Percentiles rank a stretch among this genome's conserved stretches.
Evolutionary conservation across 2,888 invertebrate species (phyloP).

Genomic region (Pollenia labialis): DNA sequence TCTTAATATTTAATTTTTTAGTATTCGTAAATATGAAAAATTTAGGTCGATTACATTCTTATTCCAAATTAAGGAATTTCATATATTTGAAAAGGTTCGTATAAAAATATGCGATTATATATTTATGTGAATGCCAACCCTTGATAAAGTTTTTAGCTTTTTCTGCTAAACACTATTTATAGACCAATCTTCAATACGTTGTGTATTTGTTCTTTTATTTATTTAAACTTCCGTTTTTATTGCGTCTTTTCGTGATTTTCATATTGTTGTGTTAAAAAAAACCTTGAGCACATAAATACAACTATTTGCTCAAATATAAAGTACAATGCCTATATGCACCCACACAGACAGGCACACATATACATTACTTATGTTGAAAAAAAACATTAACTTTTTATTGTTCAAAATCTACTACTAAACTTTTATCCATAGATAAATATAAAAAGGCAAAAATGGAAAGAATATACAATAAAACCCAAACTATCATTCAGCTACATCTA

Average conservation of each 20-base stretch:
- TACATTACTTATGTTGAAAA: neutral
- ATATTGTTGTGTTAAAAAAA: conserved; percentile 27
- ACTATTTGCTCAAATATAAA: neutral
- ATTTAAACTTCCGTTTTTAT: conserved; percentile 40
- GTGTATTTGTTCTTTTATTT: neutral
- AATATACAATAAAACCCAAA: conserved; percentile 19
- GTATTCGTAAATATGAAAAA: too few species aligned
- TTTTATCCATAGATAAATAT: neutral
- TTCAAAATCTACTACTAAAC: neutral
- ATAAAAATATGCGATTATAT: too few species aligned
- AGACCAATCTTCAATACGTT: neutral
- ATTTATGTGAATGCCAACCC: too few species aligned
- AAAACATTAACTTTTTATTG: conserved; percentile 21
- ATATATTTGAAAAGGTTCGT: too few species aligned
- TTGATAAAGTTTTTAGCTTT: too few species aligned
- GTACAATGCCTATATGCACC: neutral
- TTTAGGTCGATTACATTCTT: too few species aligned
- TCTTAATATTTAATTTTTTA: too few species aligned
- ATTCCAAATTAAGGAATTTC: too few species aligned
- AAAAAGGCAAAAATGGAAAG: neutral
- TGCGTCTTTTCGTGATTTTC: conserved; percentile 10
- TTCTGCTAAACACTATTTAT: too few species aligned
- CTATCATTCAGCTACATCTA: conserved; percentile 1
- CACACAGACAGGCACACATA: neutral
- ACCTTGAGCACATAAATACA: conserved; percentile 40